Conservation (phyloP, 2,888 invertebrate species). For the Baronia brevicornis region DNA sequence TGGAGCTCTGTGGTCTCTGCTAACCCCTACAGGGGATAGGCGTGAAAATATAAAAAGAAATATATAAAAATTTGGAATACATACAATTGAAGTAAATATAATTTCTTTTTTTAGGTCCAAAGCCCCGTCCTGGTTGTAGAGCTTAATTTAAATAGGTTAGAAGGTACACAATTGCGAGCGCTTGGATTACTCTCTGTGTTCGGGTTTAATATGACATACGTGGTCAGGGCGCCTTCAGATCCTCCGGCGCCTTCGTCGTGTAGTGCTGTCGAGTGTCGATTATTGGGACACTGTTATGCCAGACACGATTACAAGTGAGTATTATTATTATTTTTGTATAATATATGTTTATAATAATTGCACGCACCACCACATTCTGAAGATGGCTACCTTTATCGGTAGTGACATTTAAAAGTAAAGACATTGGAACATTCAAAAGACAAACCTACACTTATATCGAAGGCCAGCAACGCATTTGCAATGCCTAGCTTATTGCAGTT, state of each 20-base stretch:
- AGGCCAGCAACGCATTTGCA: no score
- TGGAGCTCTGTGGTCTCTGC: no score
- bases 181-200: constrained; percentile 88
- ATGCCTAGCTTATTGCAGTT: constrained; percentile 11
- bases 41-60: no score
- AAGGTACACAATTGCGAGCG: constrained; percentile 89
- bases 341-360: background rate
- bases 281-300: constrained; percentile 89
- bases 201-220: constrained; percentile 95
- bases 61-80: no score
- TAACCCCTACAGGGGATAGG: no score
- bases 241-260: constrained; percentile 78
- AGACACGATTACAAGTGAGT: constrained; percentile 83
- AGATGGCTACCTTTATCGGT: no score
- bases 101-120: constrained; percentile 57
- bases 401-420: no score
- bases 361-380: no score
- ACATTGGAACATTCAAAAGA: no score
- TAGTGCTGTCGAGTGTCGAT: constrained; percentile 87
- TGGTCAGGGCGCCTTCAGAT: constrained; percentile 74
- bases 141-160: constrained; percentile 81
- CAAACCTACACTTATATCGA: no score
- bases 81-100: background rate
- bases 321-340: constrained; percentile 14
- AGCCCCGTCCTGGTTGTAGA: constrained; percentile 87